Base-by-base conservation (phyloP, 1,140 invertebrate genomes). In the Antheraea pernyi region DNA sequence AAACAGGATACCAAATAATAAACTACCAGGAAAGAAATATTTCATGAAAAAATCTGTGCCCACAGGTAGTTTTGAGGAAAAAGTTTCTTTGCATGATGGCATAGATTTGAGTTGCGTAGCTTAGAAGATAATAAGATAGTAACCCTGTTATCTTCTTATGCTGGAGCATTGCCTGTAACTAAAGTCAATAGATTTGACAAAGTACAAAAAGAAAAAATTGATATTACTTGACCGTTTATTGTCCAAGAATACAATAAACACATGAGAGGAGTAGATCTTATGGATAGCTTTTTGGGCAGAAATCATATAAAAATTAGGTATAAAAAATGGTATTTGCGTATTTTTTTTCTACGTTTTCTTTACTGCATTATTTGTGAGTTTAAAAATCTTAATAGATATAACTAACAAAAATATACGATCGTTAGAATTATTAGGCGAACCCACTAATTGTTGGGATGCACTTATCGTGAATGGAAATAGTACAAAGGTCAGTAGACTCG, bases 201-300 rank as follows among this genome's bases (percentile, higher is more conserved):
- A 37, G 4, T 6, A 69, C 62, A 10, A 68, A 42, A 78, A 77
- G 48, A 69, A 72, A 75, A 75, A 73, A 70, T 69, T 75, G 69
- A 68, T 30, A 73, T 79, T 22, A 53, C 59, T 58, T 75, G 71
- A 36, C 82, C 82, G 16, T 59, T 71, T 60, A 67, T 74, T 59
- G 69, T 80, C 19, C 39, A 76, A 72, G 68, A 77, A 73, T 77
- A 86, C 68, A 86, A 83, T 75, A 71, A 70, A 62, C 77, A 86
- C 71, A 83, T 85, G 82, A 74, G 79, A 64, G 82, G 84, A 70
- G 84, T 89, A 63, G 83, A 89, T 71, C 79, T 93, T 62, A 85
- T 83, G 70, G 92, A 93, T 81, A 89, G 84, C 70, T 83, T 92
- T 75, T 82, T 92, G 73, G 83, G 82, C 64, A 80, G 88, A 66